Evolutionary conservation across 2,113 vertebrate genomes (phyloP).

Genomic region (Pygoscelis adeliae): DNA sequence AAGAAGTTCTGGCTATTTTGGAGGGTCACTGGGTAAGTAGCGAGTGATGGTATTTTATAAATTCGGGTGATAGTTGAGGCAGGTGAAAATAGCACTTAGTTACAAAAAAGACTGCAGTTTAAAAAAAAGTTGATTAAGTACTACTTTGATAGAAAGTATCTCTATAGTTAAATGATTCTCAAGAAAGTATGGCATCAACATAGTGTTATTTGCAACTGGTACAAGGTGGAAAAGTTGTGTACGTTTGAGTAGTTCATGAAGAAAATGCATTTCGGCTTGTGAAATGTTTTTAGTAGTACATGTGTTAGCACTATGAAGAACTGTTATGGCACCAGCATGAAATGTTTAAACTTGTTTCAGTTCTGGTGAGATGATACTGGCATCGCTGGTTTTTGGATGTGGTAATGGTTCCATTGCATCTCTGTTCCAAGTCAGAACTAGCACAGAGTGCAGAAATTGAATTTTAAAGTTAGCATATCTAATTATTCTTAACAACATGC

Average conservation of each 20-base stretch:
- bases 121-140: background rate
- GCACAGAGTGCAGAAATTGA: background rate
- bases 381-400: accelerated
- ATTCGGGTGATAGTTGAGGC: background rate
- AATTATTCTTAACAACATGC: background rate
- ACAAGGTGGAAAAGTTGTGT: background rate
- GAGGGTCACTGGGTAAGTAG: conserved; percentile 97
- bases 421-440: background rate
- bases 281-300: background rate
- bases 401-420: background rate
- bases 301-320: background rate
- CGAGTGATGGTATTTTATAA: background rate
- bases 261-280: background rate
- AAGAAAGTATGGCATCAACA: background rate
- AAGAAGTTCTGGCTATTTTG: conserved; percentile 94
- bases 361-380: background rate
- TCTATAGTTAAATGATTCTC: background rate
- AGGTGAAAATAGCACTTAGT: background rate
- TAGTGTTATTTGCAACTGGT: background rate
- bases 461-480: background rate
- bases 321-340: background rate
- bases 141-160: background rate
- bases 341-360: background rate
- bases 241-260: background rate
- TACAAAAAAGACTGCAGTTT: background rate